A percentile compares a stretch with the other conserved stretches of the same genome.
phyloP scores from a whole-genome alignment of 2,113 vertebrate genomes.

The Hyperopisus bebe region DNA sequence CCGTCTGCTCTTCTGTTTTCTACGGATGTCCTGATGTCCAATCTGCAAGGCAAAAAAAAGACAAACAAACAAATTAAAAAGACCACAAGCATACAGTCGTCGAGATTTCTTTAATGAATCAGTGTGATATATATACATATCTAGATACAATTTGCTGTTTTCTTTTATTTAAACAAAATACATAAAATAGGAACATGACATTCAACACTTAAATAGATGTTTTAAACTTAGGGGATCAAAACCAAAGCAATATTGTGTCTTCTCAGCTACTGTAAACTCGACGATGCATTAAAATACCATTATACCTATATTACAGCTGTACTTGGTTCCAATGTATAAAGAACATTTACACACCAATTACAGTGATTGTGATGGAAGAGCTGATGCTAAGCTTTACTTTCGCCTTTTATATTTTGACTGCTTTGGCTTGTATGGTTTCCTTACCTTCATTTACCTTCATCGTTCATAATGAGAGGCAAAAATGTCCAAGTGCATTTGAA shows the following conservation, averaged over 20 bases:
- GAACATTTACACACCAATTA: background rate
- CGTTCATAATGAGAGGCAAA: background rate
- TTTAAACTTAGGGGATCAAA: background rate
- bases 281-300: background rate
- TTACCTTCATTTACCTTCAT: background rate
- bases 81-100: background rate
- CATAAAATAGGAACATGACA: background rate
- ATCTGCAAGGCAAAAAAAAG: background rate
- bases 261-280: background rate
- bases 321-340: background rate
- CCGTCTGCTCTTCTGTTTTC: background rate
- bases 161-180: background rate
- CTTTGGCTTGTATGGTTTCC: background rate
- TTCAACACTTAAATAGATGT: background rate
- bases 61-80: background rate
- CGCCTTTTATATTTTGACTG: background rate
- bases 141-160: background rate
- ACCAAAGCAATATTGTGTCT: background rate
- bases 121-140: background rate
- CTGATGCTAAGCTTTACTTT: background rate
- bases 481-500: background rate
- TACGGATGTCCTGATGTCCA: background rate
- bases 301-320: background rate
- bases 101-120: background rate
- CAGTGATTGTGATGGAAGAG: background rate